Base-by-base conservation (phyloP, 2,888 invertebrate species). In the Andrena hattorfiana region DNA sequence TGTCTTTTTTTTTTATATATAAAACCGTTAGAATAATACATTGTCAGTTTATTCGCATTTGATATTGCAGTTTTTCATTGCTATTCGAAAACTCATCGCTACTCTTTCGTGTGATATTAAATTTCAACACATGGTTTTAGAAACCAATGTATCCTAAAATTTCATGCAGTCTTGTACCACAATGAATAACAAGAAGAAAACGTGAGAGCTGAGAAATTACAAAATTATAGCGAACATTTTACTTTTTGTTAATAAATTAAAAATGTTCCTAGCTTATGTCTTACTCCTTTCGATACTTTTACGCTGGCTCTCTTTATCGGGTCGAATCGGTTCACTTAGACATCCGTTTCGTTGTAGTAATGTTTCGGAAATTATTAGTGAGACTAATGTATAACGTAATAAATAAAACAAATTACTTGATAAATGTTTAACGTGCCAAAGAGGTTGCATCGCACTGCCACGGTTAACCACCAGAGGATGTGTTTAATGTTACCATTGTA, bases 371-470 rank as follows among this genome's bases (percentile, higher is more conserved):
- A 30, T 32, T 13, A 54, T 59, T 73, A 68, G 51, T 73, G 68
- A 73, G 71, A 75, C 69, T 80, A 88, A 60, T 59, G 48, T 66
- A 35, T 68, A 63, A 77, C 30, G 51, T 83, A 85, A 81, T 86
- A 83, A 87, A 80, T 88, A 86, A 86, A 84, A 80, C 71, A 67
- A 82, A 68, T 82, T 77, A 77, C 35, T 81, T 73, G 63, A 73
- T 56, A 72, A 77, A 63, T 76, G 67, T 80, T 89, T 86, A 91
- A 90, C 91, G 91, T 78, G 91, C 91, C 85, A 92, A 89, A 72
- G 91, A 91, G 69, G 91, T 90, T 81, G 92, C 90, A 84, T 90
- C 91, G 67, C 89, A 91, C 81, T 90, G 90, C 89, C 92, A 92
- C 81, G 87, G 87, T 89, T 91, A 91, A 86, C 87, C 90, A 82